Conservation (phyloP, 1,140 invertebrate genomes). For the Drosophila suzukii region DNA sequence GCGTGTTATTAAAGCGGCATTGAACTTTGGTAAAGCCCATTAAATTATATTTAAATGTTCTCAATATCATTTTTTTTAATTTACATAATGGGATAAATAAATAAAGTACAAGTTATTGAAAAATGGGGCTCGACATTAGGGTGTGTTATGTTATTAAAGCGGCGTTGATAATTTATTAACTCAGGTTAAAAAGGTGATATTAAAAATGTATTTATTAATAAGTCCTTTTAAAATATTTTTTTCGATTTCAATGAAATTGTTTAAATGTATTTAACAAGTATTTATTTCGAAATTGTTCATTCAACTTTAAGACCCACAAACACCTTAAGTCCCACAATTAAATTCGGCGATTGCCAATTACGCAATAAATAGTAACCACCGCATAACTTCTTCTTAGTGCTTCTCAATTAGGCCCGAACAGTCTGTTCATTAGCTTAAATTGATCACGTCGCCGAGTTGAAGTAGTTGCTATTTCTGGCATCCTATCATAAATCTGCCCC, state of each 20-base stretch:
- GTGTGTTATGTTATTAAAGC: no score
- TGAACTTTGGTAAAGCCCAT: neutral
- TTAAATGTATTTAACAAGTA: no score
- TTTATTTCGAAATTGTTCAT: no score
- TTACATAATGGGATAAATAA: no score
- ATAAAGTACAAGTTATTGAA: no score
- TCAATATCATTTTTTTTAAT: no score
- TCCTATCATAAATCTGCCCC: conserved; percentile 57
- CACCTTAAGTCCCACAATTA: conserved; percentile 4
- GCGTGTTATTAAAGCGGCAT: neutral
- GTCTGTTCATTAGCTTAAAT: conserved; percentile 44
- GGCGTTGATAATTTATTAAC: no score
- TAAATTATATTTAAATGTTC: neutral
- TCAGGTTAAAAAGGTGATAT: no score
- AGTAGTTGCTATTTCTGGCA: conserved; percentile 40
- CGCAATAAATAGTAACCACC: conserved; percentile 13
- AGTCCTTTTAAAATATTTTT: no score
- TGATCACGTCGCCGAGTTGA: conserved; percentile 47
- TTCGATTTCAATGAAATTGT: no score
- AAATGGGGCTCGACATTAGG: no score
- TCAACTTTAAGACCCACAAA: neutral
- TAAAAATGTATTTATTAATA: no score
- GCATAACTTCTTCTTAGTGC: conserved; percentile 1
- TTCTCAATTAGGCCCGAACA: conserved; percentile 26
- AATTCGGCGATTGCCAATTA: conserved; percentile 1